Evolutionary conservation across 2,113 vertebrate species (phyloP).

Genomic region (Gadus chalcogrammus): DNA sequence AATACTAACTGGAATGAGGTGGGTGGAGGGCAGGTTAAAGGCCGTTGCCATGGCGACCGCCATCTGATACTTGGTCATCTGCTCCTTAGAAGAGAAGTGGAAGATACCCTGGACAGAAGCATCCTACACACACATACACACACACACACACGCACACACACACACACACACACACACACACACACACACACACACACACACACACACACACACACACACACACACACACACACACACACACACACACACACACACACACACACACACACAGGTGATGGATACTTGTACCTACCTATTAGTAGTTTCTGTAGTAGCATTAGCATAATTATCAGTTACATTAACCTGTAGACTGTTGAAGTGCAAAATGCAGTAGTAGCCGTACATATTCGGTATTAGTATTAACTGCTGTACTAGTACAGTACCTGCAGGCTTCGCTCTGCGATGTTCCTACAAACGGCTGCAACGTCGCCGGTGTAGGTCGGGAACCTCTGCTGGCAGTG

Average conservation of each 20-base stretch:
- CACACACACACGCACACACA: not conserved
- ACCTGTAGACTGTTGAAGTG: too few relatives aligned
- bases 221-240: not conserved
- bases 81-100: conserved; percentile 92
- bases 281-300: too few relatives aligned
- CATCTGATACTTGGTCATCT: conserved; percentile 98
- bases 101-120: conserved; percentile 85
- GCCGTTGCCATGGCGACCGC: conserved; percentile 88
- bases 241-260: too few relatives aligned
- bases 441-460: conserved; percentile 84
- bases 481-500: conserved; percentile 91
- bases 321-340: too few relatives aligned
- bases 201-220: not conserved
- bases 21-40: conserved; percentile 89
- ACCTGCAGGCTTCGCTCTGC: conserved; percentile 86
- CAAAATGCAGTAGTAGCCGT: too few relatives aligned
- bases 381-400: too few relatives aligned
- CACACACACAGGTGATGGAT: too few relatives aligned
- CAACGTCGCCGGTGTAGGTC: conserved; percentile 86
- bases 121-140: conserved; percentile 69
- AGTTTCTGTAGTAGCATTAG: too few relatives aligned
- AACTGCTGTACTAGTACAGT: conserved; percentile 18
- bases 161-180: not conserved
- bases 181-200: too few relatives aligned
- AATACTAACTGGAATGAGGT: conserved; percentile 84